Base-by-base conservation (phyloP, 2,888 invertebrate species). In the Microdon myrmicae region DNA sequence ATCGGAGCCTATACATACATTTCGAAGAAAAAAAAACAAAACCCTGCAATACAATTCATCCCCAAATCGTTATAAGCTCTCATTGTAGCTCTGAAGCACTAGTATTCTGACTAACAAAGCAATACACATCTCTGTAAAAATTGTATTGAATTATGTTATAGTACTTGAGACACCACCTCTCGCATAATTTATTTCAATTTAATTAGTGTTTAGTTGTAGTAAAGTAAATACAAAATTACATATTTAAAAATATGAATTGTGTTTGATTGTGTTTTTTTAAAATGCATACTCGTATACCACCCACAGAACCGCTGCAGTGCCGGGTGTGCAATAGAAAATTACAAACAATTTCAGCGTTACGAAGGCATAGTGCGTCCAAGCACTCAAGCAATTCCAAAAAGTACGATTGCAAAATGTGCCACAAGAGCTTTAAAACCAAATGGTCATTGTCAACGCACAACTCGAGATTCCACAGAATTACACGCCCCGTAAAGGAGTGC, bases 401-500 rank as follows among this genome's bases (percentile, higher is more conserved):
- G 64, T 70, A 77, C 41, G 72, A 76, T 32, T 79, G 79, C 55
- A 70, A 71, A 17, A 70, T 74, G 16, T 79, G 79, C 67, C 74
- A 73, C 55, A 79, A 77, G 58, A 72, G 73, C 54, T 79, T 79
- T 67, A 79, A 79, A 68, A 79, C 79, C 3, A 79, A 79, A 59
- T 79, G 79, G 79, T 79, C 79, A 2, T 55, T 79, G 8, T 78
- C 79, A 47, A 79, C 79, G 6, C 79, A 79, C 61, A 79, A 78
- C 43, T 79, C 79, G 1, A 71, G 79, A 3, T 79, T 79, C 67
- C 79, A 79, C 70, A 73, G 79, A 4, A 74, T 75, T 48, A 59
- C 71, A 38, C 71, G 77, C 4, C 61, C 71, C 0, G 70, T 71
- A 48, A 77, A 76, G 44, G 78, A 77, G 55, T 71, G 75, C 47